Base-by-base conservation (phyloP, 2,888 invertebrate genomes). In the Ophonus ardosiacus region DNA sequence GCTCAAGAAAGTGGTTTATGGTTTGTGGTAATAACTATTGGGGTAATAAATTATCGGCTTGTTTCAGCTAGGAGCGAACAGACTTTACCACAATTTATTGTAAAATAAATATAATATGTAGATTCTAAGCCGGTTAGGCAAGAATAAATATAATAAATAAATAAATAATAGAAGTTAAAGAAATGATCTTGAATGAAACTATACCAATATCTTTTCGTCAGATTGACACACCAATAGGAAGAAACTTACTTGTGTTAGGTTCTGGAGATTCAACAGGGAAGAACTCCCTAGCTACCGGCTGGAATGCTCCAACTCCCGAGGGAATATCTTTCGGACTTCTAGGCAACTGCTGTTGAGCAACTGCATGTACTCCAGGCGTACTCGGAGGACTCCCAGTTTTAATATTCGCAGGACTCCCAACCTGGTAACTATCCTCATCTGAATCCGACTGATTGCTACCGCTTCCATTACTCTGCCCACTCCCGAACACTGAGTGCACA, bases 211-310 rank as follows among this genome's bases (percentile, higher is more conserved):
- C n/a, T 17, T 59, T 61, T 61, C 18, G 5, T 31, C 5, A 31
- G 31, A 31, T 5, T 31, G 5, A 6, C 31, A 31, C 31, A 31
- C 31, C 3, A 31, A 31, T 1, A 21, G 31, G 31, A 8, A 40
- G 24, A 86, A 86, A 95, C 96, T 94, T 92, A 97, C 97, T 97
- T 91, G 97, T 97, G 90, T 97, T 97, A 13, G 97, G 96, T 92
- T 97, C 97, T 13, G 96, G 94, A 90, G 95, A 95, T 88, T 96
- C 96, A 88, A 92, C 94, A 0, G 96, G 96, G 90, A 96, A 96
- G 90, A 97, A 96, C 91, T 96, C 97, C 79, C 95, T 91, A 71
- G 93, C 93, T 4, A 92, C 92, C 74, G 93, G 92, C 90, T 92
- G 92, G 89, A 88, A 92, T 10, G 89, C 88, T 86, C 91, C 92